phyloP scores from a whole-genome alignment of 2,113 vertebrate species.

The Xiphorhynchus elegans region DNA sequence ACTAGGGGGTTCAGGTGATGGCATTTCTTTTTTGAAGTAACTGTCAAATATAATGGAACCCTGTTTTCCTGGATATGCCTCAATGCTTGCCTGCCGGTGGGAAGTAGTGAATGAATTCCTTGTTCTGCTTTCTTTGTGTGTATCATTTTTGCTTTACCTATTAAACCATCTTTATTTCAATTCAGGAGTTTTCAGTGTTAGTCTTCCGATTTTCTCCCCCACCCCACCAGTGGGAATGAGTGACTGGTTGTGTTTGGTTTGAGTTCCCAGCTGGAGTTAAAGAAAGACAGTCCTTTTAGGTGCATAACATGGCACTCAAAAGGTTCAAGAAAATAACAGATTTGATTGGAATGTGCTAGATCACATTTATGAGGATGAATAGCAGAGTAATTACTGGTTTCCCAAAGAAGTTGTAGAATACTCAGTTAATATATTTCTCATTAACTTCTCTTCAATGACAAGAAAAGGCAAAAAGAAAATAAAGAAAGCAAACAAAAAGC shows the following conservation, averaged over 20 bases:
- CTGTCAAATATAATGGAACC: accelerated
- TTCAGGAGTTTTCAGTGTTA: neutral
- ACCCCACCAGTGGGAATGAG: neutral
- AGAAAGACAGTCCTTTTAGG: neutral
- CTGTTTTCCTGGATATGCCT: neutral
- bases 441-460: neutral
- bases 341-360: neutral
- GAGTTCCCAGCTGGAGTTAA: neutral
- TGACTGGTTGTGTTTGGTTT: neutral
- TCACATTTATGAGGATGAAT: neutral
- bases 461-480: too few species aligned
- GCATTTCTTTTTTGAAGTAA: neutral
- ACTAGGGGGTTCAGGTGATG: accelerated
- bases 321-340: neutral
- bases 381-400: neutral
- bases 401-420: neutral
- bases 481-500: neutral
- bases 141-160: neutral
- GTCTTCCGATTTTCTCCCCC: neutral
- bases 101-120: neutral
- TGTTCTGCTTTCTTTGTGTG: neutral
- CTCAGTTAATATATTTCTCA: neutral
- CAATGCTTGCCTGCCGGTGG: neutral
- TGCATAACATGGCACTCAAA: neutral
- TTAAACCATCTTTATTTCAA: neutral